These are phyloP conservation scores for Lycaena phlaeas DNA, from an alignment of 2,888 invertebrate genomes.

Conservation along the genomic window DNA sequence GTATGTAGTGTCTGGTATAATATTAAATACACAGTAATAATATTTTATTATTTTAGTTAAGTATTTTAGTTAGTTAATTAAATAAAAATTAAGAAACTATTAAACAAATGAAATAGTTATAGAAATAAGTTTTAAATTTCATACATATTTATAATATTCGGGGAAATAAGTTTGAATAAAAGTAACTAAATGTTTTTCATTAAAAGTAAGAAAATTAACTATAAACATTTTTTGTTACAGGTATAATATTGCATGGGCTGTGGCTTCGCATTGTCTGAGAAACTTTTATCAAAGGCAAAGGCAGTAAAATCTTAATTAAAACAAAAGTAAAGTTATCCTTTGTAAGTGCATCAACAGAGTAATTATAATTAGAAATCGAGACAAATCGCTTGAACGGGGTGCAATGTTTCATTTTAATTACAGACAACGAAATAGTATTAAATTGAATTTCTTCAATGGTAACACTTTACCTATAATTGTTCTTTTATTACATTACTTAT, in stretches of 20 bases:
- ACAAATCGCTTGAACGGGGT: neutral
- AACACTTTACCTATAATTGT: too few species aligned
- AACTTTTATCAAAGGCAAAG: slow-evolving; percentile 11
- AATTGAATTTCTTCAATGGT: neutral
- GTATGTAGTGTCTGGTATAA: too few species aligned
- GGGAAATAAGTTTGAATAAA: too few species aligned
- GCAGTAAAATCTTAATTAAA: slow-evolving; percentile 8
- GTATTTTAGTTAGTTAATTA: too few species aligned
- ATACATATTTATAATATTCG: too few species aligned
- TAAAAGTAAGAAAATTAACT: slow-evolving; percentile 7
- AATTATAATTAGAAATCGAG: slow-evolving; percentile 7
- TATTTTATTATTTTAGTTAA: too few species aligned
- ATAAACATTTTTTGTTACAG: slow-evolving; percentile 16
- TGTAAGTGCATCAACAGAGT: slow-evolving; percentile 7
- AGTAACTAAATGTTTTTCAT: neutral
- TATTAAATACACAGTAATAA: too few species aligned
- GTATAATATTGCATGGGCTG: slow-evolving; percentile 12
- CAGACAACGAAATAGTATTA: neutral
- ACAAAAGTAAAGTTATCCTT: slow-evolving; percentile 7
- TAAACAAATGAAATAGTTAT: too few species aligned
- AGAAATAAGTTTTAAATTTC: too few species aligned
- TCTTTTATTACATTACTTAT: too few species aligned
- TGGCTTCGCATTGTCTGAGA: slow-evolving; percentile 9
- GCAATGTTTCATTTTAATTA: neutral
- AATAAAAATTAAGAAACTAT: too few species aligned